These are phyloP conservation scores for Macrosiphum euphorbiae DNA, from an alignment of 2,888 invertebrate species.

Conservation along the genomic window DNA sequence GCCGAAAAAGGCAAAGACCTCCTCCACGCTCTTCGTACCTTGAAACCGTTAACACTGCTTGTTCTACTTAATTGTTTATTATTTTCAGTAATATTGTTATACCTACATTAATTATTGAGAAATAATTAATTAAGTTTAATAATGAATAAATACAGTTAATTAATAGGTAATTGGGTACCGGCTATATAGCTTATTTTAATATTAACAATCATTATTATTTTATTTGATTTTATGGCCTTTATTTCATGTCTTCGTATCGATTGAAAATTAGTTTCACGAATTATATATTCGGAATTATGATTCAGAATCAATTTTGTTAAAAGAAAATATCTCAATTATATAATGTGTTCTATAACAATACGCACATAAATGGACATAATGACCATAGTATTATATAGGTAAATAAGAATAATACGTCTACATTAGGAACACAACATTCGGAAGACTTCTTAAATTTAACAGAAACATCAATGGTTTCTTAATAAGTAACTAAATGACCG, in stretches of 20 bases:
- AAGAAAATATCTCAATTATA: neutral
- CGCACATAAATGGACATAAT: neutral
- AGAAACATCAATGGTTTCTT: neutral
- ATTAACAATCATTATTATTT: neutral
- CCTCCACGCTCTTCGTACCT: neutral
- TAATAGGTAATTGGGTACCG: neutral
- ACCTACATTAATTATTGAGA: neutral
- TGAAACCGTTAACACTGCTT: neutral
- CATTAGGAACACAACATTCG: neutral
- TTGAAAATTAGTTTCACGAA: neutral
- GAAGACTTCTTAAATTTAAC: neutral
- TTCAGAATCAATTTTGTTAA: neutral
- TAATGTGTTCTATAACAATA: neutral
- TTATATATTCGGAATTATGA: neutral
- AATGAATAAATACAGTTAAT: neutral
- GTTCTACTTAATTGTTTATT: neutral
- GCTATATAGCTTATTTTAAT: neutral
- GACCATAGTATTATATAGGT: neutral
- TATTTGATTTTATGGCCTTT: neutral
- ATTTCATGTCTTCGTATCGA: neutral
- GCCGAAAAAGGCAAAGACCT: slow-evolving; percentile 1
- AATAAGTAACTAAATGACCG: neutral
- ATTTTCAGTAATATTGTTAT: neutral
- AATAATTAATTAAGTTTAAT: neutral
- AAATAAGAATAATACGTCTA: neutral